Percentiles rank a stretch among this genome's conserved stretches.
Evolutionary conservation across 1,140 invertebrate genomes (phyloP).

Genomic region (Luehdorfia chinensis): DNA sequence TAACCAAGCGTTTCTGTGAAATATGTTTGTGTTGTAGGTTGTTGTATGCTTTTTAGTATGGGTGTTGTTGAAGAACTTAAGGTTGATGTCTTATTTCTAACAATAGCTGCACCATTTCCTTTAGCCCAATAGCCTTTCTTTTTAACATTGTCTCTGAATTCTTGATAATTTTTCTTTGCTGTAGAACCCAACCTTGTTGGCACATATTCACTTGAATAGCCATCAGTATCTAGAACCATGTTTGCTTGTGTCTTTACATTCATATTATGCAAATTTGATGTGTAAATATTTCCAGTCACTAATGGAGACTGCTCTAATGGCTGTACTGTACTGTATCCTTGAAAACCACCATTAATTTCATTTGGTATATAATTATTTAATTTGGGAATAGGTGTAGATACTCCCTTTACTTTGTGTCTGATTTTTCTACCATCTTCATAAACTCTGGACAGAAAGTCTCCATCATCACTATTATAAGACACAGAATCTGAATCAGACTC

Average conservation of each 20-base stretch:
- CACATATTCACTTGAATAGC: conserved; percentile 67
- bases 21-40: conserved; percentile 12
- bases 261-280: conserved; percentile 57
- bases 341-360: conserved; percentile 29
- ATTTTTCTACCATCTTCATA: conserved; percentile 50
- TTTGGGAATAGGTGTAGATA: conserved; percentile 25
- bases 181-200: conserved; percentile 65
- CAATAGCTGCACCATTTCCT: conserved; percentile 46
- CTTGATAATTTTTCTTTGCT: conserved; percentile 68
- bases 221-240: conserved; percentile 45
- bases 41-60: conserved; percentile 19
- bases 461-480: conserved; percentile 63
- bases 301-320: conserved; percentile 50
- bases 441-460: conserved; percentile 60
- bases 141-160: conserved; percentile 70
- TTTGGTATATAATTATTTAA: conserved; percentile 28
- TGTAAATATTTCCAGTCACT: conserved; percentile 64
- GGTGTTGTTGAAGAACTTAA: conserved; percentile 9
- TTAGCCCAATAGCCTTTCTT: conserved; percentile 69
- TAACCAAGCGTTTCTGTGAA: conserved; percentile 23
- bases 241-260: conserved; percentile 33
- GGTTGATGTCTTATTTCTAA: conserved; percentile 25
- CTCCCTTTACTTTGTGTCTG: conserved; percentile 46
- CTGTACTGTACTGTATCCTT: conserved; percentile 57
- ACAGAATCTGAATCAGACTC: conserved; percentile 61